Base-by-base conservation (phyloP, 2,888 invertebrate species). In the Melanargia galathea region DNA sequence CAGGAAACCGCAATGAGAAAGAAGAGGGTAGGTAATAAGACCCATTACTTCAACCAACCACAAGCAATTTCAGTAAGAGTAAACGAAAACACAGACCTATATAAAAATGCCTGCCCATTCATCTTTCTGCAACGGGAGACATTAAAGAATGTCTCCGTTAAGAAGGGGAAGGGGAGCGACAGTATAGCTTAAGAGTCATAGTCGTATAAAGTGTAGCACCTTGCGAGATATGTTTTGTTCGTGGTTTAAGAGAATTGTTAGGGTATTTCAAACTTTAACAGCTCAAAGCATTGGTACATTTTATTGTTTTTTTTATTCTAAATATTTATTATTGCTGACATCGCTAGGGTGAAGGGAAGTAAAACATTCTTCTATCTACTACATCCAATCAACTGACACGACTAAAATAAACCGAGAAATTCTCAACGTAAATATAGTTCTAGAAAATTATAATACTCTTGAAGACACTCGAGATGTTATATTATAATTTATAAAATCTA, bases 71-170 rank as follows among this genome's bases (percentile, higher is more conserved):
- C 73, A 83, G 81, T 82, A 73, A 73, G 80, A 76, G 80, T 82
- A 84, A 84, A 86, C 84, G 87, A 87, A 88, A 87, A 89, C 86
- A 86, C 80, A 86, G 82, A 86, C 85, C 82, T 87, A 82, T 85
- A 84, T 86, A 86, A 88, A 90, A 90, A 90, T 89, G 87, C 84
- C 77, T 84, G 80, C 81, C 87, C 89, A 90, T 91, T 88, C 87
- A 86, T 91, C 90, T 90, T 90, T 88, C 87, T 84, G 81, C 83
- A 85, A 83, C 80, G 79, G 78, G 81, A 83, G 87, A 88, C 89
- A 84, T 87, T 89, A 88, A 90, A 90, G 84, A 90, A 90, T 90
- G 90, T 88, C 86, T 81, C 83, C 79, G 84, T 84, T 84, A 86
- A 85, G 79, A 75, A 87, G 84, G 87, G 89, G 85, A 87, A 87